Conservation (phyloP, 2,797 vertebrate species). For the Semaprochilodus insignis region DNA sequence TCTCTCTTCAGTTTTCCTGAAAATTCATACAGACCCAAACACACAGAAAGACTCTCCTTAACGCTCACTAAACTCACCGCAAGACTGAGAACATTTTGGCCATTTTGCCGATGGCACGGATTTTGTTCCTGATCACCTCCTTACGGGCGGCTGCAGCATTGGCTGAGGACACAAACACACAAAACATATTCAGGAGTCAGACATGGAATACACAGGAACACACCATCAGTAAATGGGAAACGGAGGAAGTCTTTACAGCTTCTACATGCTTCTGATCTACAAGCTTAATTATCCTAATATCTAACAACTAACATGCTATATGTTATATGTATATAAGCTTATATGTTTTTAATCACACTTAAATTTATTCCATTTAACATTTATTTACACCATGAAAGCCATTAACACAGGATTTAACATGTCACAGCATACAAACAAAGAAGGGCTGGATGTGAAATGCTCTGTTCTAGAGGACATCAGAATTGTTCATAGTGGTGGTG, state of each 20-base stretch:
- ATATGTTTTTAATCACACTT: too few relatives aligned
- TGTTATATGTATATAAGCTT: too few relatives aligned
- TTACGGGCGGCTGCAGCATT: slow-evolving; percentile 84
- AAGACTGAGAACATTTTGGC: slow-evolving; percentile 83
- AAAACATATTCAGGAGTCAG: not conserved
- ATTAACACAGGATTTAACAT: too few relatives aligned
- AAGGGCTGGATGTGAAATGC: too few relatives aligned
- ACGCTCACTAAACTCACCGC: slow-evolving; percentile 65
- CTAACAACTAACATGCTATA: too few relatives aligned
- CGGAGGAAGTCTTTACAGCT: not conserved
- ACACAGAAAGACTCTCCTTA: not conserved
- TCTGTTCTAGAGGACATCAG: too few relatives aligned
- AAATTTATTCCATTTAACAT: too few relatives aligned
- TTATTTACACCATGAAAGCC: too few relatives aligned
- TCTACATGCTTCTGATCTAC: not conserved
- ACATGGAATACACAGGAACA: not conserved
- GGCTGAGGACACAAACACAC: slow-evolving; percentile 63
- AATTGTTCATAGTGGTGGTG: too few relatives aligned
- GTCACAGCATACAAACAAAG: too few relatives aligned
- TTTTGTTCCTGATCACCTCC: slow-evolving; percentile 87
- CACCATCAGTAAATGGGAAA: not conserved
- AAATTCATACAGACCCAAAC: slow-evolving; percentile 1
- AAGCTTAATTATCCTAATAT: too few relatives aligned
- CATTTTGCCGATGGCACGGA: slow-evolving; percentile 86
- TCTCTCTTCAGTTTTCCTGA: too few relatives aligned